These are phyloP conservation scores for Spilarctia lutea DNA, from an alignment of 2,888 invertebrate species.

Conservation along the genomic window DNA sequence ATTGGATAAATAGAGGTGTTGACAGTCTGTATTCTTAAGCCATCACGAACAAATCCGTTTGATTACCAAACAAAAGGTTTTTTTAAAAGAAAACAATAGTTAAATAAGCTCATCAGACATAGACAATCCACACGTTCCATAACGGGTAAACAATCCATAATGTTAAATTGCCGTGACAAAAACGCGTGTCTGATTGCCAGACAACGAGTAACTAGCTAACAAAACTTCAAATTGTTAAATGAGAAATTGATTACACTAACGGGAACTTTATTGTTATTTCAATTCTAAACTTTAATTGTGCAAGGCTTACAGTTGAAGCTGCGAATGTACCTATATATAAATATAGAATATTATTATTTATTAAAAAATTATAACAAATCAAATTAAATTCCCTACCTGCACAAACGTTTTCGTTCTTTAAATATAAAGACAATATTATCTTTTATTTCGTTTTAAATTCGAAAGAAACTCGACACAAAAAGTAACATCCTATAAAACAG, in stretches of 20 bases:
- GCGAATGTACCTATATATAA: neutral
- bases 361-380: too few relatives aligned
- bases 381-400: neutral
- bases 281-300: neutral
- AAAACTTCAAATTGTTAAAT: neutral
- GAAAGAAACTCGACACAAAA: too few relatives aligned
- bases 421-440: neutral
- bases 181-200: neutral
- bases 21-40: too few relatives aligned
- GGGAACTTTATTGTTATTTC: neutral
- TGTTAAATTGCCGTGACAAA: constrained; percentile 3
- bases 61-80: too few relatives aligned
- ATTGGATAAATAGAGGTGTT: too few relatives aligned
- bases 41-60: too few relatives aligned
- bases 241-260: neutral
- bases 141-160: neutral
- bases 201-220: neutral
- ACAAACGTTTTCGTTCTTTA: neutral
- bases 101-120: neutral
- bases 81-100: neutral
- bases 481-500: constrained; percentile 27
- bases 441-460: neutral
- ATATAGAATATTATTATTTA: too few relatives aligned
- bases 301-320: neutral
- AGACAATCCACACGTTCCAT: neutral